phyloP scores from a whole-genome alignment of 2,113 vertebrate genomes.

The Apteryx mantelli region DNA sequence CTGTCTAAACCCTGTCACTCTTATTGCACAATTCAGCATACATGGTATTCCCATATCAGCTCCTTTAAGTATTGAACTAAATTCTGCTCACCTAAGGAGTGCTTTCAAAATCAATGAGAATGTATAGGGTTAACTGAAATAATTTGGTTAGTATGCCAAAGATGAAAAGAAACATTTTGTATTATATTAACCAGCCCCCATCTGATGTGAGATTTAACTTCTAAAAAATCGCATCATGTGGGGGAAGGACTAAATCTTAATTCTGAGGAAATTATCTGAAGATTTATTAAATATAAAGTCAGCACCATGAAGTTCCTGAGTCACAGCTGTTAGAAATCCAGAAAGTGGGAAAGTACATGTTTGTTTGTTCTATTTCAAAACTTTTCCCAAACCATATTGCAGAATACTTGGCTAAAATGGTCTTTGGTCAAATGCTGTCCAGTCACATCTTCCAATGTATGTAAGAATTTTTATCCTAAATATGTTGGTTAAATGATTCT shows the following conservation, averaged over 20 bases:
- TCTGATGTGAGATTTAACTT: not conserved
- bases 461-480: not conserved
- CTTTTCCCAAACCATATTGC: not conserved
- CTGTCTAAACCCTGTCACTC: not conserved
- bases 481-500: not conserved
- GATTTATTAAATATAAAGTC: not conserved
- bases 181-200: not conserved
- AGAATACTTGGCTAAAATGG: not conserved
- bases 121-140: not conserved
- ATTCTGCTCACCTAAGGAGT: not conserved
- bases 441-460: not conserved
- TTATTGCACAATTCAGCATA: not conserved
- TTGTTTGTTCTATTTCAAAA: not conserved
- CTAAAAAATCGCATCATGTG: rapidly evolving
- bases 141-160: not conserved
- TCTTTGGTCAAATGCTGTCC: not conserved
- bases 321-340: not conserved
- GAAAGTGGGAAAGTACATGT: not conserved
- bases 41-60: not conserved
- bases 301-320: not conserved
- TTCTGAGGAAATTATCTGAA: not conserved
- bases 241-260: not conserved
- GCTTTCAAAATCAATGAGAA: not conserved
- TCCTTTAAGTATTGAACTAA: not conserved
- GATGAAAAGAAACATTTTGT: not conserved